These are phyloP conservation scores for Melanerpes aurifrons DNA, from an alignment of 2,113 vertebrate species.

Conservation along the genomic window DNA sequence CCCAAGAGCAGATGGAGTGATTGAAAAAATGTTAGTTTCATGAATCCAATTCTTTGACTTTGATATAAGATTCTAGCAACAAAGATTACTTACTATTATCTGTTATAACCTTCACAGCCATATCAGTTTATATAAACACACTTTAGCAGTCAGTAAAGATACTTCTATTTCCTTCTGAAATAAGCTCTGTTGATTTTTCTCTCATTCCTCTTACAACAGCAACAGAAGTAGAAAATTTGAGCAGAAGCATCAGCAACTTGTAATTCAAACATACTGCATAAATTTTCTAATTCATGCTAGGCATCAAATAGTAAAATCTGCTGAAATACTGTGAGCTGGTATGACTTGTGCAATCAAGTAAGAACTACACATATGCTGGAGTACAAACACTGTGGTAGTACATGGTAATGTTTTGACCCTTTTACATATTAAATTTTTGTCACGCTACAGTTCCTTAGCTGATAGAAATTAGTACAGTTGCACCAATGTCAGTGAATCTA, in stretches of 20 bases:
- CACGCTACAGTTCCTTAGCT: neutral
- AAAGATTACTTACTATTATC: neutral
- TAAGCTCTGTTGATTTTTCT: neutral
- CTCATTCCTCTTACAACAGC: neutral
- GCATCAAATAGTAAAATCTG: neutral
- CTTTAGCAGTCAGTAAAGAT: neutral
- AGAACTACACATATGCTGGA: neutral
- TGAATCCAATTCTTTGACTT: slow-evolving; percentile 21
- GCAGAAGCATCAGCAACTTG: neutral
- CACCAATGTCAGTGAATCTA: neutral
- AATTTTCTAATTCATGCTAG: neutral
- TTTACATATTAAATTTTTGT: neutral
- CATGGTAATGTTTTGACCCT: neutral
- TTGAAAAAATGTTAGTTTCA: slow-evolving; percentile 19
- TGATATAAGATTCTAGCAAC: neutral
- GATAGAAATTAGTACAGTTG: neutral
- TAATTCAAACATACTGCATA: neutral
- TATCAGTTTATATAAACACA: neutral
- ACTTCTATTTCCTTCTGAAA: slow-evolving; percentile 13
- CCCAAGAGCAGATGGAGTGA: neutral
- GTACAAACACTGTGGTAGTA: neutral
- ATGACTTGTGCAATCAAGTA: neutral
- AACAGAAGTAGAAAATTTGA: neutral
- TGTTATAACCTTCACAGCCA: neutral
- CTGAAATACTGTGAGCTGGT: neutral